These are phyloP conservation scores for Petaurus breviceps DNA, from an alignment of 2,113 vertebrate species.

Conservation along the genomic window DNA sequence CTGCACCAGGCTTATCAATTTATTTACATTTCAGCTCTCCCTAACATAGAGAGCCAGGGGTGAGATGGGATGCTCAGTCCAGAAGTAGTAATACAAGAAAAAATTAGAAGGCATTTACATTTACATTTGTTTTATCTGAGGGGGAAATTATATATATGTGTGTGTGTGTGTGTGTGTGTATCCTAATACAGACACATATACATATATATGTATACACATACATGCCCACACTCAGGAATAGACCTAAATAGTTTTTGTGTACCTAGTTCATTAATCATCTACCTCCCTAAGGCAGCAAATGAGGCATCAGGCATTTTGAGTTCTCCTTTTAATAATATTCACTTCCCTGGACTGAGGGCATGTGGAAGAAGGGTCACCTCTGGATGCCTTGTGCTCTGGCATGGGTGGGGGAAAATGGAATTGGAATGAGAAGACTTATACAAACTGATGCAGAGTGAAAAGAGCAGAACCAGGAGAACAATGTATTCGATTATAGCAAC, in stretches of 20 bases:
- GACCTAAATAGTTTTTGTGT: neutral
- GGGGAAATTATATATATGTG: slow-evolving; percentile 61
- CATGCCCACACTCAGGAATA: neutral
- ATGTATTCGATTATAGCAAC: neutral
- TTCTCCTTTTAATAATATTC: neutral
- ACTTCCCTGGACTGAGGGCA: neutral
- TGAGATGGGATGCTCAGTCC: slow-evolving; percentile 25
- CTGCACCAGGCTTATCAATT: slow-evolving; percentile 61
- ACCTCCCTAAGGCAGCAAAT: neutral
- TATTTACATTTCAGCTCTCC: slow-evolving; percentile 61
- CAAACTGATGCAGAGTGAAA: neutral
- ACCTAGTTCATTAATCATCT: neutral
- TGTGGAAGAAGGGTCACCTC: neutral
- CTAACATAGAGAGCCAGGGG: neutral
- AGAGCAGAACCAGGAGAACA: neutral
- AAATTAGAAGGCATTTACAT: neutral
- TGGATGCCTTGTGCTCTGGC: neutral
- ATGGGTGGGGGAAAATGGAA: neutral
- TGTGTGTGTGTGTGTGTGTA: slow-evolving; percentile 29
- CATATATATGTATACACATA: neutral
- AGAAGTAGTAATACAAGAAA: neutral
- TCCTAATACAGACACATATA: slow-evolving; percentile 46
- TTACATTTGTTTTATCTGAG: slow-evolving; percentile 54
- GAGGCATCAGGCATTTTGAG: neutral
- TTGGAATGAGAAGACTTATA: neutral